Evolutionary conservation across 2,113 vertebrate species (phyloP).

Genomic region (Loxodonta africana): DNA sequence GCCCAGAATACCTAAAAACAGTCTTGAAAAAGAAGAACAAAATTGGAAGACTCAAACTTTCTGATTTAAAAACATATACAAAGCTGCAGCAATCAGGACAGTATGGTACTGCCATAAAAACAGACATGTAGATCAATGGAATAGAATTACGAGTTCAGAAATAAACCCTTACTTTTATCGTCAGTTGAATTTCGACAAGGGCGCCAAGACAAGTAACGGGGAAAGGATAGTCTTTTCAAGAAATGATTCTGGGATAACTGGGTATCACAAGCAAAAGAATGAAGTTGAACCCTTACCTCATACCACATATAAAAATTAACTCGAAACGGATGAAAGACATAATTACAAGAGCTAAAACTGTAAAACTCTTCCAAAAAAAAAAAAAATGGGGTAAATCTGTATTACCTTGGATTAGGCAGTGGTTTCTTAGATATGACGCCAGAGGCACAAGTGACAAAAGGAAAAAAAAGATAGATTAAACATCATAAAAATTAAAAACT

Average conservation of each 20-base stretch:
- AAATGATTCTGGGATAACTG: too few relatives aligned
- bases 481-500: background rate
- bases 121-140: background rate
- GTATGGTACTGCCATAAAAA: accelerated
- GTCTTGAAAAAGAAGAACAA: background rate
- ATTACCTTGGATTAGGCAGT: too few relatives aligned
- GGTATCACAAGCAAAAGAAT: too few relatives aligned
- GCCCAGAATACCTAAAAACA: background rate
- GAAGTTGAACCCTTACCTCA: too few relatives aligned
- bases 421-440: background rate
- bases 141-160: background rate
- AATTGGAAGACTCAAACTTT: background rate
- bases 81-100: background rate
- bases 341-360: too few relatives aligned
- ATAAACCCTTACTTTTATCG: background rate
- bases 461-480: background rate
- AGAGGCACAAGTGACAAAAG: background rate
- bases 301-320: too few relatives aligned
- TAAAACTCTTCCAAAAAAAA: too few relatives aligned
- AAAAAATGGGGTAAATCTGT: too few relatives aligned
- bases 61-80: background rate
- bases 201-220: too few relatives aligned
- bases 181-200: too few relatives aligned
- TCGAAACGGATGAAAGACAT: too few relatives aligned
- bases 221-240: too few relatives aligned